Base-by-base conservation (phyloP, 2,888 invertebrate species). In the Caenorhabditis sp. region DNA sequence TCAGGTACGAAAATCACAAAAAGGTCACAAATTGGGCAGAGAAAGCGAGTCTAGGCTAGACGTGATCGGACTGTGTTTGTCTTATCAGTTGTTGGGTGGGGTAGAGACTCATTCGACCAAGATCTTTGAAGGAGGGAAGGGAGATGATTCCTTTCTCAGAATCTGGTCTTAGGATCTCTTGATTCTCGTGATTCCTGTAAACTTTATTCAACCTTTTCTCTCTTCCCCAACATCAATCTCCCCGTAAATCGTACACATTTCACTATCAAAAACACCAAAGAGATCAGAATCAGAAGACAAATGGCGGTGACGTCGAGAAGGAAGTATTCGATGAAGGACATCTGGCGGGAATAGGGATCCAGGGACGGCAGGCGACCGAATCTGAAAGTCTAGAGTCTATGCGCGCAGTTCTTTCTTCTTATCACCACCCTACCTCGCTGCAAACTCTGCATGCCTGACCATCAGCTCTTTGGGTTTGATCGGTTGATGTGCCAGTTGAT, bases 271-370 rank as follows among this genome's bases (percentile, higher is more conserved):
- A n/a, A 47, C 47, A 47, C 47, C 4, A 47, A 4, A 20, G 47
- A 47, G 47, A 47, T 44, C 56, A 65, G 13, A 13, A 72, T 22
- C 18, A 11, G 18, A 18, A 50, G 15, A 50, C 20, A 2, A 72
- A 70, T 70, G 22, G 28, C n/a, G 35, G 53, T 50, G n/a, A 76
- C 69, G 28, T 80, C 80, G 4, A 80, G 61, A 0, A 70, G 60
- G 50, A 70, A 80, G 60, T 80, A 80, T 35, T 64, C 26, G 20
- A 70, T 24, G 55, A 80, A 76, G 13, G 69, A 60, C 62, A 76
- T 62, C 0, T 74, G 62, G 1, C 80, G 47, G 9, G 64, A 74
- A 32, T 69, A 40, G 1, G 74, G 80, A 44, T 80, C 80, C 64
- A 74, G 37, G 0, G 68, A 58, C 22, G 69, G 69, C 20, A 80